A percentile compares a stretch with the other conserved stretches of the same genome.
These are phyloP conservation scores for Phalanger gymnotis DNA, from an alignment of 2,797 vertebrate genomes.

Conservation along the genomic window DNA sequence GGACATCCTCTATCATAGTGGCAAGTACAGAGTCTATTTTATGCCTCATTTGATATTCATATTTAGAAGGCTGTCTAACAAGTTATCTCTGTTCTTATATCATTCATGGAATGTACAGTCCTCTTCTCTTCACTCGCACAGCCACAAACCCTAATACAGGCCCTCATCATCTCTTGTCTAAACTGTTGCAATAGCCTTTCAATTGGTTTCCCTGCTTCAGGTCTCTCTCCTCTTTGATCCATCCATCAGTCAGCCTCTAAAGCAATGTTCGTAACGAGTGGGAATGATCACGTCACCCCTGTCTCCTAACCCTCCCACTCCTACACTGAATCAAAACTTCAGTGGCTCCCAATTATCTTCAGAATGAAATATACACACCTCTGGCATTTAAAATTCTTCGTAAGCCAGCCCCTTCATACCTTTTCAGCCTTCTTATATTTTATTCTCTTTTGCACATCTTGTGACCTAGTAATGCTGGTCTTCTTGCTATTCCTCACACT, in stretches of 20 bases:
- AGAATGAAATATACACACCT: background rate
- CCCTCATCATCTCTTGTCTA: background rate
- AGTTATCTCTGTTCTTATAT: background rate
- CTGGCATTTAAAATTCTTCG: too few species aligned
- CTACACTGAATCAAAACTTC: background rate
- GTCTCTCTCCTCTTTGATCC: background rate
- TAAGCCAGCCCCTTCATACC: background rate
- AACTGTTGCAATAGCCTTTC: background rate
- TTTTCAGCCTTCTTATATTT: background rate
- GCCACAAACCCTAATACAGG: background rate
- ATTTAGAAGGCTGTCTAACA: background rate
- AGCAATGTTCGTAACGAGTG: too few species aligned
- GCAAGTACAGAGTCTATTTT: background rate
- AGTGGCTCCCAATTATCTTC: background rate
- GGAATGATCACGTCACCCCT: background rate
- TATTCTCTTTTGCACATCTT: background rate
- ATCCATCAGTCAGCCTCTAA: background rate
- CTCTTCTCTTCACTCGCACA: background rate
- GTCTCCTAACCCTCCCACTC: background rate
- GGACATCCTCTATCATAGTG: background rate
- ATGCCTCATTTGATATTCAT: background rate
- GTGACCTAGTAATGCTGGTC: background rate
- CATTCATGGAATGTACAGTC: background rate
- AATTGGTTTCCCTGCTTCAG: background rate
- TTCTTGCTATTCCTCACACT: background rate